Evolutionary conservation across 2,113 vertebrate genomes (phyloP).

Genomic region (Lasiurus borealis): DNA sequence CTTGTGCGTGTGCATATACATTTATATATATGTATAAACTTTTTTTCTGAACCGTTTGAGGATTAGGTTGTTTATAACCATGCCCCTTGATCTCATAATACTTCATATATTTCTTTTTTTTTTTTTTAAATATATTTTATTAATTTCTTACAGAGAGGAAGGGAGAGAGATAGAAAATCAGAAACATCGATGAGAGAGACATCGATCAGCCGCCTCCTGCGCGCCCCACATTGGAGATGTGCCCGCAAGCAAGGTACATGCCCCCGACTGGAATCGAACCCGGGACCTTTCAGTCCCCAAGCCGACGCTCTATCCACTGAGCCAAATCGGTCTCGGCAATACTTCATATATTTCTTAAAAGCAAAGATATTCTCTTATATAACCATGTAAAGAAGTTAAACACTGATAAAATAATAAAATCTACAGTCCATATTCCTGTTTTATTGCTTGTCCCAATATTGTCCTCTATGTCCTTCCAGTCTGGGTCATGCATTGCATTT

Average conservation of each 20-base stretch:
- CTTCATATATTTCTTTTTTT: constrained; percentile 6
- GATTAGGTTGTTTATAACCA: neutral
- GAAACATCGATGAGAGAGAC: too few relatives aligned
- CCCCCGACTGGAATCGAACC: too few relatives aligned
- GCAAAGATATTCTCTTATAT: neutral
- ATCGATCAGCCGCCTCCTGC: too few relatives aligned
- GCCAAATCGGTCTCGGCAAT: too few relatives aligned
- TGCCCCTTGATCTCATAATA: constrained; percentile 28
- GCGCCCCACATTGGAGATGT: too few relatives aligned
- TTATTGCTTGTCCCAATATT: neutral
- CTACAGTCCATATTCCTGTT: neutral
- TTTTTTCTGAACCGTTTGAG: neutral
- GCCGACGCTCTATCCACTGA: too few relatives aligned
- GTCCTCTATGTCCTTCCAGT: neutral
- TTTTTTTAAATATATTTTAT: too few relatives aligned
- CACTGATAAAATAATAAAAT: constrained; percentile 37
- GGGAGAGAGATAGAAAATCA: too few relatives aligned
- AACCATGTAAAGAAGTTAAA: constrained; percentile 32
- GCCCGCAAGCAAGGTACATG: too few relatives aligned
- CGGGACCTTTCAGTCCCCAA: too few relatives aligned
- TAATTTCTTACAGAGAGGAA: too few relatives aligned
- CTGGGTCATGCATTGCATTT: neutral
- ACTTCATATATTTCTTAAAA: constrained; percentile 29
- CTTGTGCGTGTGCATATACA: neutral
- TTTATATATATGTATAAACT: neutral